These are phyloP conservation scores for Nipponia nippon DNA, from an alignment of 2,113 vertebrate species.

Conservation along the genomic window DNA sequence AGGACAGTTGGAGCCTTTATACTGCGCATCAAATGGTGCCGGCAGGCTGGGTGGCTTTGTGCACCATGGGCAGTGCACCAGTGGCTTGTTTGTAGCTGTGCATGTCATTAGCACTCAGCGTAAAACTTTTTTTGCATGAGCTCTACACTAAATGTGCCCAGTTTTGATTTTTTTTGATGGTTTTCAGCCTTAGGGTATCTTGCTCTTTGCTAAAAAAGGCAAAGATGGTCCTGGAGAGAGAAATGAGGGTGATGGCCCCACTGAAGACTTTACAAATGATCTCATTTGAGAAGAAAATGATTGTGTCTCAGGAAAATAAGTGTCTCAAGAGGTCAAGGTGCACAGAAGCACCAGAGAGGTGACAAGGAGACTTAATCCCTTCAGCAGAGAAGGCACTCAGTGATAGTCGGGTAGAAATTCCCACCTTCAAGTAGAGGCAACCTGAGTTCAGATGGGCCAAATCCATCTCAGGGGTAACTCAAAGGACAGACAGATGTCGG, in stretches of 20 bases:
- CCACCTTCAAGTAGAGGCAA: background rate
- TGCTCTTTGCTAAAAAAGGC: background rate
- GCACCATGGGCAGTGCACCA: background rate
- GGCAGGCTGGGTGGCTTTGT: slow-evolving; percentile 42
- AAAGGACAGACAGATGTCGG: background rate
- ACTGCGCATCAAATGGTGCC: background rate
- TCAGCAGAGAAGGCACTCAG: background rate
- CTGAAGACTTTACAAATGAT: background rate
- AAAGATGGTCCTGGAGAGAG: background rate
- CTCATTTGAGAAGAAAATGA: background rate
- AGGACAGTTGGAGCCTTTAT: slow-evolving; percentile 46
- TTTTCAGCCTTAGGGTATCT: background rate
- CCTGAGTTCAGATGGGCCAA: background rate
- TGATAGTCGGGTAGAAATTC: background rate
- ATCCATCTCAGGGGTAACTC: background rate
- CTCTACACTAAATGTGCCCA: background rate
- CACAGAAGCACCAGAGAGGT: background rate
- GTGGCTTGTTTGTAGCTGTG: background rate
- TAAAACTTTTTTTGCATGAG: background rate
- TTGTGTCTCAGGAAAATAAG: background rate
- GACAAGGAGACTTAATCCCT: background rate
- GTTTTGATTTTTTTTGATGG: background rate
- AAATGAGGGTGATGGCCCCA: background rate
- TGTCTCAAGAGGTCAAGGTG: background rate
- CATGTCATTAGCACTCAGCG: background rate